phyloP scores from a whole-genome alignment of 2,888 invertebrate species.

The Chymomyza caudatula region DNA sequence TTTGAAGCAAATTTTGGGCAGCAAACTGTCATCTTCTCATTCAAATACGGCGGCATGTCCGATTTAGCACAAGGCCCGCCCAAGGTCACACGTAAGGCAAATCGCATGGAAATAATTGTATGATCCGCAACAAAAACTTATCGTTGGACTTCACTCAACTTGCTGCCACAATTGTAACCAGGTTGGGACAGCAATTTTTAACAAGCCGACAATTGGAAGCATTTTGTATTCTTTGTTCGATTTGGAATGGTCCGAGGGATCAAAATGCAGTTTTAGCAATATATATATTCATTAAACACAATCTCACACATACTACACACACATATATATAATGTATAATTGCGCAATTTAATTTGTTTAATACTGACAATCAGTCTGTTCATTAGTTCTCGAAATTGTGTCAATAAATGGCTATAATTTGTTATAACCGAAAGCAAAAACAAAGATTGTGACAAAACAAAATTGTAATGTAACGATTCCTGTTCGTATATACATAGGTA shows the following conservation, averaged over 20 bases:
- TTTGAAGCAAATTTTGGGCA: conserved; percentile 91
- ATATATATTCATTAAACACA: conserved; percentile 26
- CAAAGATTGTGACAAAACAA: conserved; percentile 49
- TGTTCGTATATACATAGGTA: not conserved
- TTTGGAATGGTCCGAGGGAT: conserved; percentile 60
- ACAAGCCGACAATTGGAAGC: not conserved
- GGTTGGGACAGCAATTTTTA: not conserved
- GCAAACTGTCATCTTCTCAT: conserved; percentile 88
- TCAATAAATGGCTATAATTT: conserved; percentile 1
- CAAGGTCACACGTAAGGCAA: conserved; percentile 83
- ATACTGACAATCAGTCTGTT: conserved; percentile 64
- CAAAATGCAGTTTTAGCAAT: conserved; percentile 64
- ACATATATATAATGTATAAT: conserved; percentile 17
- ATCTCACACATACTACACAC: conserved; percentile 12
- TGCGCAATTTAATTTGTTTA: conserved; percentile 48
- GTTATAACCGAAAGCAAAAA: not conserved
- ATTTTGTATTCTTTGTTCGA: not conserved
- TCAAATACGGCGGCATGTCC: conserved; percentile 83
- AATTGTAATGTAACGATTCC: not conserved
- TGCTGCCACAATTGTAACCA: conserved; percentile 14
- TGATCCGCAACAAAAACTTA: conserved; percentile 76
- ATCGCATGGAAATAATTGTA: conserved; percentile 85
- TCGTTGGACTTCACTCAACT: conserved; percentile 34
- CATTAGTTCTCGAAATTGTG: conserved; percentile 60
- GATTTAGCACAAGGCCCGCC: conserved; percentile 84